These are phyloP conservation scores for Drosophila aldrichi DNA, from an alignment of 2,888 invertebrate genomes.

Conservation along the genomic window DNA sequence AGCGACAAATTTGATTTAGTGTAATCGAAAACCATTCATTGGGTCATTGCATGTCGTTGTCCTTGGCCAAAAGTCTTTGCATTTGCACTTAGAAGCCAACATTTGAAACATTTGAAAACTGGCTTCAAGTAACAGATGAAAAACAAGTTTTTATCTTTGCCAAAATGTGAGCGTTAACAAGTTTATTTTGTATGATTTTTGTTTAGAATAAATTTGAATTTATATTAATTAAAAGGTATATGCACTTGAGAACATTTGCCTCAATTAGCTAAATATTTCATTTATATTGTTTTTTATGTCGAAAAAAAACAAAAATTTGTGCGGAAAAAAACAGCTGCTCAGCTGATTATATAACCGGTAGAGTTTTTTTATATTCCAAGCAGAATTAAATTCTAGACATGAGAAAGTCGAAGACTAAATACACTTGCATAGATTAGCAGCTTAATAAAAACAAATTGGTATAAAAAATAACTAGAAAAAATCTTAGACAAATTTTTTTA, in stretches of 20 bases:
- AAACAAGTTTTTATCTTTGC: conserved; percentile 37
- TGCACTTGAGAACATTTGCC: too few species aligned
- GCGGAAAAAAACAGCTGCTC: conserved; percentile 17
- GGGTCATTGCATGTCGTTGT: conserved; percentile 13
- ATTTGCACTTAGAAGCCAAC: conserved; percentile 32
- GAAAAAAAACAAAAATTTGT: conserved; percentile 33
- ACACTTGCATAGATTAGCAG: neutral
- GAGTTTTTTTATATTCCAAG: conserved; percentile 27
- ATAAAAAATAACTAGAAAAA: neutral
- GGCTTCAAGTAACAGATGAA: conserved; percentile 20
- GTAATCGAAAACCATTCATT: conserved; percentile 44
- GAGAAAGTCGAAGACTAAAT: neutral
- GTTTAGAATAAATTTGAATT: neutral
- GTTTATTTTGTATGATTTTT: neutral
- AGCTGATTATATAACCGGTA: conserved; percentile 38
- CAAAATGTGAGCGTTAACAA: neutral
- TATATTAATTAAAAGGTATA: neutral
- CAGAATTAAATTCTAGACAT: neutral
- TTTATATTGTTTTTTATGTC: neutral
- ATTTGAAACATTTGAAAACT: conserved; percentile 34
- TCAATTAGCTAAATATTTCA: too few species aligned
- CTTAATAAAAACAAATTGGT: too few species aligned
- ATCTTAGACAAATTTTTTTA: neutral
- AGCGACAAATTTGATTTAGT: conserved; percentile 57
- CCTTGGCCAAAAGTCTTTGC: conserved; percentile 51